Base-by-base conservation (phyloP, 2,888 invertebrate genomes). In the Rosalia funebris region DNA sequence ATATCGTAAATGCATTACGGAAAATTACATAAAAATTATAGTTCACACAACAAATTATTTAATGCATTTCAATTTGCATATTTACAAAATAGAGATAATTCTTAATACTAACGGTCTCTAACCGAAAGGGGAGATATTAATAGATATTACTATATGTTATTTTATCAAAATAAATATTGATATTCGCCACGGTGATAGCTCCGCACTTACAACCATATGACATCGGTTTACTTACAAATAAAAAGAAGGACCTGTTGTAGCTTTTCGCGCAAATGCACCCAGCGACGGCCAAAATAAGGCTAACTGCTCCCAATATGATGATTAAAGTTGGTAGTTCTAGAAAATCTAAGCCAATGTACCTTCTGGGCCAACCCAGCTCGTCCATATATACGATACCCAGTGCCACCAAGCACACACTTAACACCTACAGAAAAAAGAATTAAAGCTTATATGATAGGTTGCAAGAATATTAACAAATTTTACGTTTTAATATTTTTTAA, bases 221-320 rank as follows among this genome's bases (percentile, higher is more conserved):
- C n/a, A 12, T 7, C 7, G 10, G 11, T n/a, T 10, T 42, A 62
- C 69, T 72, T 64, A 75, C 75, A 42, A 67, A 39, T 17, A 70
- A 58, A 45, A 69, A 66, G 15, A 71, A 52, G 15, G 53, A 58
- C 41, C 61, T 66, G 41, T 63, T 73, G 57, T 71, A 67, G 39
- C 68, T 69, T 53, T 71, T 71, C 1, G 71, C 72, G 57, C 71
- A 73, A 19, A 66, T 64, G 52, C 75, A 75, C 42, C 75, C 75
- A 1, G 62, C 65, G 9, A 75, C 44, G 2, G 75, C 64, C 41
- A 74, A 55, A 5, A 69, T 60, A 16, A 75, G 69, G 72, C 91
- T 88, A 60, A 90, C 75, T 10, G 86, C 83, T n/a, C n/a, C n/a
- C n/a, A 91, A 78, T 56, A 88, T 80, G 63, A 91, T 89, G 72